phyloP scores from a whole-genome alignment of 2,888 invertebrate species.

The Tetragonula carbonaria region DNA sequence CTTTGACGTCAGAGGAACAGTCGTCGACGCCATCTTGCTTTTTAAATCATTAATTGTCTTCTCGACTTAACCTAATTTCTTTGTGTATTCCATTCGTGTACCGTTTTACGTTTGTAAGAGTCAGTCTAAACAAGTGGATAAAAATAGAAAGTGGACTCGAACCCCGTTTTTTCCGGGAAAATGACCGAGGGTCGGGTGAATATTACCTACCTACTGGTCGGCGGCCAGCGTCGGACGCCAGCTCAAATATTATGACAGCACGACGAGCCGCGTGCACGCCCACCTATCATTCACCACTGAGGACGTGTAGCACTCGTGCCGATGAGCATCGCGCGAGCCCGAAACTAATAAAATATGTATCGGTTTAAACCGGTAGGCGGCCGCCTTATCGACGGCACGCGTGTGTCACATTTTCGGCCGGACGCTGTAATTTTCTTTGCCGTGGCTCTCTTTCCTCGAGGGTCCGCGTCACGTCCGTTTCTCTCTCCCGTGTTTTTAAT shows the following conservation, averaged over 20 bases:
- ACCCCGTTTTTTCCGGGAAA: conserved; percentile 2
- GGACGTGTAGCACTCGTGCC: conserved; percentile 16
- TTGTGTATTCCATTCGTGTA: no score
- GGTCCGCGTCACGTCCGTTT: not conserved
- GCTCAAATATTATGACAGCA: conserved; percentile 74
- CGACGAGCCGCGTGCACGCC: conserved; percentile 72
- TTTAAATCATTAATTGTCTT: no score
- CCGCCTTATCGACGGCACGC: conserved; percentile 62
- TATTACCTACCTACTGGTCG: not conserved
- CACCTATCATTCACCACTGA: conserved; percentile 73
- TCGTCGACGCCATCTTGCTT: no score
- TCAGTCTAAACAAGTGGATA: no score
- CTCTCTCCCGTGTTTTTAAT: conserved; percentile 1
- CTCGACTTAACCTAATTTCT: no score
- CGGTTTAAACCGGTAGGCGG: conserved; percentile 74
- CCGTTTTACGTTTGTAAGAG: no score
- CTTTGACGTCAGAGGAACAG: no score
- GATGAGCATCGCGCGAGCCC: conserved; percentile 43
- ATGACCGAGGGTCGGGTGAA: not conserved
- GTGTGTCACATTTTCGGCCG: conserved; percentile 58
- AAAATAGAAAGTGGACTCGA: no score
- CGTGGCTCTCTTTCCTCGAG: not conserved
- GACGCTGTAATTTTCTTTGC: conserved; percentile 70
- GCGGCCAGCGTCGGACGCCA: not conserved
- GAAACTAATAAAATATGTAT: conserved; percentile 76